Conservation (phyloP, 2,113 vertebrate species). For the Ceyx cyanopectus region DNA sequence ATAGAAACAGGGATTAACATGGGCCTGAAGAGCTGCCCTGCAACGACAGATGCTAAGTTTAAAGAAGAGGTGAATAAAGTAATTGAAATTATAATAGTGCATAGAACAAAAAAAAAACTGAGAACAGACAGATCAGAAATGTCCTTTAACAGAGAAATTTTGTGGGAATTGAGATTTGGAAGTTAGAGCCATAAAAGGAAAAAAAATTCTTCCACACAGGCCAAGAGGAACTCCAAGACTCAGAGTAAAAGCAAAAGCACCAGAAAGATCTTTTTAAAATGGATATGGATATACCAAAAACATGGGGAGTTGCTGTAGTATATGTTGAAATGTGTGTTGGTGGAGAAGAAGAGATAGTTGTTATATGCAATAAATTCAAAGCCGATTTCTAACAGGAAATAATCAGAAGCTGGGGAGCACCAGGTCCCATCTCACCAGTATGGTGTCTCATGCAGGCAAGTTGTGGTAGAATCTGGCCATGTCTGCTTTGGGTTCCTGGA, state of each 20-base stretch:
- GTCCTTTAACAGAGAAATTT: background rate
- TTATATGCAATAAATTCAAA: background rate
- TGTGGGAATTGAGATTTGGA: background rate
- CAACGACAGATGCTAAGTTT: background rate
- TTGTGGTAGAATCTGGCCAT: background rate
- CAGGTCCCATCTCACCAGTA: background rate
- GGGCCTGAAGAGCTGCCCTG: background rate
- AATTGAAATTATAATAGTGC: background rate
- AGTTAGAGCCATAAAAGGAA: background rate
- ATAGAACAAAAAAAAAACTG: background rate
- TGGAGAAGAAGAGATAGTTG: background rate
- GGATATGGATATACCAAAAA: background rate
- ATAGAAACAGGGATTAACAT: background rate
- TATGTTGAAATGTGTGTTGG: background rate
- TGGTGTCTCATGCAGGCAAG: fast-evolving
- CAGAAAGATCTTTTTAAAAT: background rate
- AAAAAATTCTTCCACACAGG: background rate
- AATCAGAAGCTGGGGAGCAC: background rate
- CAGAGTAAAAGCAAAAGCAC: background rate
- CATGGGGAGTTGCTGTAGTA: background rate
- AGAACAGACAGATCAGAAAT: background rate
- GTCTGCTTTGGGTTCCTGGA: background rate
- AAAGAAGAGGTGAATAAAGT: background rate
- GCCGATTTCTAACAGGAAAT: background rate
- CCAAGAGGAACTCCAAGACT: background rate